phyloP scores from a whole-genome alignment of 2,797 vertebrate species.

The Cryptoprocta ferox region DNA sequence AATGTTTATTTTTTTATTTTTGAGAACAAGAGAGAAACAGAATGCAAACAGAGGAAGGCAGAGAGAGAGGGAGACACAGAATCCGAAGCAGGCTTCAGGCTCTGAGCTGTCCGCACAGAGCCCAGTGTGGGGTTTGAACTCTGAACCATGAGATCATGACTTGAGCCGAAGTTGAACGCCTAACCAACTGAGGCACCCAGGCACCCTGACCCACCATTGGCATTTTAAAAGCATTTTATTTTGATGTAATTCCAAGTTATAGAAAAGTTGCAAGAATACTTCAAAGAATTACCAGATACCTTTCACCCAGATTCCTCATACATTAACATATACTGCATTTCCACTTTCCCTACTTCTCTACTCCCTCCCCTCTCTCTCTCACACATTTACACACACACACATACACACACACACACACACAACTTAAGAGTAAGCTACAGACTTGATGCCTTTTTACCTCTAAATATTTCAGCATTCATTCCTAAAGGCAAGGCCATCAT shows the following conservation, averaged over 20 bases:
- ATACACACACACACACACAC: not conserved
- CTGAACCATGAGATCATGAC: too few species aligned
- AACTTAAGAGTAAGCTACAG: not conserved
- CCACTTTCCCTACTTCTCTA: not conserved
- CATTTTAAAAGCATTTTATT: not conserved
- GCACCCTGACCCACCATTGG: not conserved
- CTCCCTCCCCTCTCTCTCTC: not conserved
- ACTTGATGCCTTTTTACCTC: not conserved
- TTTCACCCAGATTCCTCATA: not conserved
- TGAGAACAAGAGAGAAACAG: too few species aligned
- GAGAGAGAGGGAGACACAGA: too few species aligned
- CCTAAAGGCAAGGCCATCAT: not conserved
- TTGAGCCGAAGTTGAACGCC: too few species aligned
- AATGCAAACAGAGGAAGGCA: too few species aligned
- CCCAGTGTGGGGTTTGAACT: too few species aligned
- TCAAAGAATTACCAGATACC: not conserved
- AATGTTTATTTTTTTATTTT: too few species aligned
- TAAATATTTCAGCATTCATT: not conserved
- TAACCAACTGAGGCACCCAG: too few species aligned
- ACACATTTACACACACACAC: not conserved
- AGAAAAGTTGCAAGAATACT: slow-evolving; percentile 1
- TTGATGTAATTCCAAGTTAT: not conserved
- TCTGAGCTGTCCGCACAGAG: too few species aligned
- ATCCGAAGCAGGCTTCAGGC: too few species aligned
- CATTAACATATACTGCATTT: not conserved